Conservation (phyloP, 2,888 invertebrate species). For the Atherix ibis region DNA sequence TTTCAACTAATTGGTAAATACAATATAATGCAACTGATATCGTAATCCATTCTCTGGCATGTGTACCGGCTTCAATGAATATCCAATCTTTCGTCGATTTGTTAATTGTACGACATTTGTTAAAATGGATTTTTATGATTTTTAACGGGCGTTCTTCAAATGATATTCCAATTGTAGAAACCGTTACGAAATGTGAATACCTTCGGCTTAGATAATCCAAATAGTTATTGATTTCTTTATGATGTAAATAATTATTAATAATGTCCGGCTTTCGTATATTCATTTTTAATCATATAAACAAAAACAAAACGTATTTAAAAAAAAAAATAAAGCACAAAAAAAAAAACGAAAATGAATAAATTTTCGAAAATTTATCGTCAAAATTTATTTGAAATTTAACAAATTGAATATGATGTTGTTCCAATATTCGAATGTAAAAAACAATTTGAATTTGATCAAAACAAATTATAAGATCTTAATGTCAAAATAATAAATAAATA, state of each 20-base stretch:
- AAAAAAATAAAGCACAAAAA: too few species aligned
- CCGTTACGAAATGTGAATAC: slow-evolving; percentile 20
- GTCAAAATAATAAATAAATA: too few species aligned
- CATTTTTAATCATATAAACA: too few species aligned
- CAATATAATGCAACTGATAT: slow-evolving; percentile 42
- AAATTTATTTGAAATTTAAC: too few species aligned
- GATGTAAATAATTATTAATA: slow-evolving; percentile 21
- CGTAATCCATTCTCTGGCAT: slow-evolving; percentile 53
- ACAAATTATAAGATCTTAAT: too few species aligned
- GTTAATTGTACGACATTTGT: slow-evolving; percentile 10
- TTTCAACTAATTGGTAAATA: slow-evolving; percentile 41
- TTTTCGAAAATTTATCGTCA: too few species aligned
- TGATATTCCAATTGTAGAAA: slow-evolving; percentile 23
- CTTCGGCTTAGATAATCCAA: slow-evolving; percentile 22
- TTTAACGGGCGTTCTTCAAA: slow-evolving; percentile 23
- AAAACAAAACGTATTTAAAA: too few species aligned
- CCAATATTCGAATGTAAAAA: too few species aligned
- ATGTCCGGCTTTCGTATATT: slow-evolving; percentile 19
- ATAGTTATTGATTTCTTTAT: slow-evolving; percentile 25
- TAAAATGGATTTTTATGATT: slow-evolving; percentile 27
- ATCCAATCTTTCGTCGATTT: slow-evolving; percentile 18
- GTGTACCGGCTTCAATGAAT: slow-evolving; percentile 33
- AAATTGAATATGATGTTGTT: too few species aligned
- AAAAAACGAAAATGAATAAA: too few species aligned
- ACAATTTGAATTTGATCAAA: too few species aligned